Percentiles rank a stretch among this genome's conserved stretches.
phyloP scores from a whole-genome alignment of 1,140 invertebrate genomes.

The Drosophila burlai region DNA sequence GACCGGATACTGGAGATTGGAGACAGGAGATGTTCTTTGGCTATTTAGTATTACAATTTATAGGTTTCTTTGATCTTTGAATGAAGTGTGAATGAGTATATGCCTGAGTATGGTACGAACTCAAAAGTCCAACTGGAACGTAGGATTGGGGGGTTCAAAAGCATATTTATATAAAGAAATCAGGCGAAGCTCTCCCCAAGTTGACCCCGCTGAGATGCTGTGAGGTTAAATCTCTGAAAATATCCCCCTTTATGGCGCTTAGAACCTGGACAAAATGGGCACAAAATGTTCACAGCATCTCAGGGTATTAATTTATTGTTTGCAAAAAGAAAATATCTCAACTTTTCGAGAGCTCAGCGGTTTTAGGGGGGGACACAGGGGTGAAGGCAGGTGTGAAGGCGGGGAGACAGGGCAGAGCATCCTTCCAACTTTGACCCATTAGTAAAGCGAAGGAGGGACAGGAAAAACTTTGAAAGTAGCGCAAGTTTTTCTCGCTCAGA shows the following conservation, averaged over 20 bases:
- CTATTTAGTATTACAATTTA: conserved; percentile 63
- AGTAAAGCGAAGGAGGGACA: conserved; percentile 23
- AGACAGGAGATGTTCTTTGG: conserved; percentile 25
- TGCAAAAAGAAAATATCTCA: conserved; percentile 38
- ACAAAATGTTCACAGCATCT: conserved; percentile 57
- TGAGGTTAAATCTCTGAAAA: conserved; percentile 24
- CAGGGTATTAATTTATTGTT: conserved; percentile 30
- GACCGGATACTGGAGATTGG: conserved; percentile 10
- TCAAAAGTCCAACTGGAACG: conserved; percentile 42
- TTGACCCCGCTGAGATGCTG: conserved; percentile 26
- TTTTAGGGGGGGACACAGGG: not conserved
- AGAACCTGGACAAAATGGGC: conserved; percentile 25
- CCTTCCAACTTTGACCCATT: conserved; percentile 77
- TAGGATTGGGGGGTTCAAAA: conserved; percentile 14
- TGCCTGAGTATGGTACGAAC: conserved; percentile 69
- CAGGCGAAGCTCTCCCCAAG: conserved; percentile 31
- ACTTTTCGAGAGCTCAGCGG: conserved; percentile 73
- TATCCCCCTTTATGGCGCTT: conserved; percentile 20
- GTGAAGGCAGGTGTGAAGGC: not conserved
- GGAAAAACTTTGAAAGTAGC: conserved; percentile 64
- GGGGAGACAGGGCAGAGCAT: conserved; percentile 39
- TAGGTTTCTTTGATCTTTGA: conserved; percentile 51
- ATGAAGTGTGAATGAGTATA: conserved; percentile 78
- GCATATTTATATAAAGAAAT: conserved; percentile 12
- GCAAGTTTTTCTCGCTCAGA: conserved; percentile 62